phyloP scores from a whole-genome alignment of 2,113 vertebrate genomes.

The Coturnix japonica region DNA sequence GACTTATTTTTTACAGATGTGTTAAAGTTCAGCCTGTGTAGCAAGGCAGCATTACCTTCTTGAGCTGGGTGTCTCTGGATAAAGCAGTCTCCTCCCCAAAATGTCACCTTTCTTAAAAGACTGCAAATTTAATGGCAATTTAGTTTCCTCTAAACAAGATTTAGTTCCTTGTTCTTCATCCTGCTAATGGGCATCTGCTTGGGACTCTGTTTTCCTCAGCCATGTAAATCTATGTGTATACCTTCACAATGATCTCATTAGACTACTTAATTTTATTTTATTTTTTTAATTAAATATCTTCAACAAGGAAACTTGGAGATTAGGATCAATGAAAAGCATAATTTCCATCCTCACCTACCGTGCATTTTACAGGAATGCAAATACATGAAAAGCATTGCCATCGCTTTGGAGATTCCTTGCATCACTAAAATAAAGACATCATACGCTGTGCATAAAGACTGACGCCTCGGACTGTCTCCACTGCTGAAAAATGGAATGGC shows the following conservation, averaged over 20 bases:
- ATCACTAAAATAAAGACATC: not conserved
- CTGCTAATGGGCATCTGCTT: conserved; percentile 19
- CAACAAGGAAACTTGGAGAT: not conserved
- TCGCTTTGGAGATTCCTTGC: not conserved
- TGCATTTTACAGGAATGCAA: conserved; percentile 53
- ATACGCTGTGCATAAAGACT: not conserved
- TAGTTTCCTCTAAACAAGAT: not conserved
- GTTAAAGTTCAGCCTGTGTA: not conserved
- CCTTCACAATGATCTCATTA: conserved; percentile 26
- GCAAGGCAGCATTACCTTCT: not conserved
- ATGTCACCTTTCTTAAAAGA: not conserved
- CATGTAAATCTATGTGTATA: conserved; percentile 4
- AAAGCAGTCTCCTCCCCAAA: not conserved
- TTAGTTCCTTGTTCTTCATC: conserved; percentile 24
- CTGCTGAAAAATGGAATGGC: not conserved
- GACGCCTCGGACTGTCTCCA: not conserved
- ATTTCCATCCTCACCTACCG: conserved; percentile 10
- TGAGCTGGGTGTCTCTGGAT: not conserved
- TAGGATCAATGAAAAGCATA: conserved; percentile 5
- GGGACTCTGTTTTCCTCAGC: not conserved
- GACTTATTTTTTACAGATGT: not conserved
- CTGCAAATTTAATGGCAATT: not conserved
- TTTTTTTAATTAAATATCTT: conserved; percentile 28
- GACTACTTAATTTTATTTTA: not conserved
- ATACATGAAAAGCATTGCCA: not conserved